Percentiles rank a stretch among this genome's conserved stretches.
Evolutionary conservation across 2,888 invertebrate genomes (phyloP).

Genomic region (Aleiodes testaceus): DNA sequence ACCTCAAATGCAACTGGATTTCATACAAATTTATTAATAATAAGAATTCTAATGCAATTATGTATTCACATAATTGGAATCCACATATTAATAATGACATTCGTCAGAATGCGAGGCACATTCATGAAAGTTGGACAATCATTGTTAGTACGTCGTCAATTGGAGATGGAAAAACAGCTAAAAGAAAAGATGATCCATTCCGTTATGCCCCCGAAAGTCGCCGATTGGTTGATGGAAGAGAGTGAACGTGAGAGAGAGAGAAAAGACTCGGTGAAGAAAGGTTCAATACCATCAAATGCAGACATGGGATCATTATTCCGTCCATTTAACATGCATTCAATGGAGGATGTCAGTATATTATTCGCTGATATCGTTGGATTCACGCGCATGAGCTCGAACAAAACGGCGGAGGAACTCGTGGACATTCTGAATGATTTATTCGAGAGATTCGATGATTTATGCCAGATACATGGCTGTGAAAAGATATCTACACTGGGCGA

Average conservation of each 20-base stretch:
- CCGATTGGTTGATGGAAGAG: slow-evolving; percentile 87
- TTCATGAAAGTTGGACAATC: slow-evolving; percentile 98
- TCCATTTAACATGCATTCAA: slow-evolving; percentile 97
- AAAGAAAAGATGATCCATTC: slow-evolving; percentile 98
- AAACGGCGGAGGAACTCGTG: slow-evolving; percentile 96
- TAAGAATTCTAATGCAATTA: slow-evolving; percentile 86
- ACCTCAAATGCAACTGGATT: slow-evolving; percentile 45
- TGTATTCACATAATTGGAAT: slow-evolving; percentile 94
- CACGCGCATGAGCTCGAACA: slow-evolving; percentile 97
- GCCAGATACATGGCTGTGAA: slow-evolving; percentile 91
- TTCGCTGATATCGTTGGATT: slow-evolving; percentile 99
- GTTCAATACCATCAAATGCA: slow-evolving; percentile 73
- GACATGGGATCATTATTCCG: slow-evolving; percentile 90
- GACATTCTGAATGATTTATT: slow-evolving; percentile 96
- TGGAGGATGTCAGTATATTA: slow-evolving; percentile 96
- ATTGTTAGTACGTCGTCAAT: slow-evolving; percentile 88
- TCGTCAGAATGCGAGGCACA: slow-evolving; percentile 94
- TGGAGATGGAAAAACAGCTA: slow-evolving; percentile 94
- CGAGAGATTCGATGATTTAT: slow-evolving; percentile 94
- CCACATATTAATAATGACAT: slow-evolving; percentile 93
- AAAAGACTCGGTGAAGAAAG: slow-evolving; percentile 73
- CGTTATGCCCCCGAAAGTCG: slow-evolving; percentile 96
- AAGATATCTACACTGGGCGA: slow-evolving; percentile 97
- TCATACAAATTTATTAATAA: slow-evolving; percentile 74
- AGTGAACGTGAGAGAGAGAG: slow-evolving; percentile 78